Base-by-base conservation (phyloP, 2,113 vertebrate genomes). In the Microcebus griseorufus region DNA sequence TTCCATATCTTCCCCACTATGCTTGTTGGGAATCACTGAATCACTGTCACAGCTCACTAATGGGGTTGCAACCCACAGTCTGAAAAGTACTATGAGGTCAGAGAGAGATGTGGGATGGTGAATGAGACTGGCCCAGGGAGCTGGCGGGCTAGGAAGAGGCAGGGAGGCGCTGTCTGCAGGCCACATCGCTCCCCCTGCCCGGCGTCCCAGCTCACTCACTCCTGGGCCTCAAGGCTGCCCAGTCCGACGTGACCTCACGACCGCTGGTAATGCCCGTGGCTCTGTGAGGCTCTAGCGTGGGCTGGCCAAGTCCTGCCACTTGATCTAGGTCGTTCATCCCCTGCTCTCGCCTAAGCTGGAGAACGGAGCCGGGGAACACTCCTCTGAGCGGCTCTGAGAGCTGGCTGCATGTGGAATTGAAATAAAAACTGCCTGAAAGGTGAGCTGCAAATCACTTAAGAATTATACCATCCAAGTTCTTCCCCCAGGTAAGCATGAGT, bases 401-500 rank as follows among this genome's bases (percentile, higher is more conserved):
- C 2, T 64, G 32, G 48, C 55, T 69, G 91, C 65, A 14, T 4
- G 34, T n/a, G 69, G 48, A 83, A 80, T 0, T 69, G 64, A 88
- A 92, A 83, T 53, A 80, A 96, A 82, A 32, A 14, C 39, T 58
- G 32, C 65, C 80, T 84, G 64, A 86, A 93, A 87, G 80, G 34
- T 4, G 5, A 90, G 45, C 14, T 70, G 64, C 16, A 93, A 86
- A 93, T 86, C 73, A 86, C 55, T 51, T 11, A 90, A 45, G 60
- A 84, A 81, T 89, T 79, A 45, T 7, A 60, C 37, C 55, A 34
- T 80, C 45, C 22, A 73, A 65, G 88, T 85, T 86, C 81, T 79
- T 94, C 51, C n/a, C n/a, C 8, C 34, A 32, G 3, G 48, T 93
- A 85, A 62, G 16, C 32, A 22, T 58, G 48, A 92, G 34, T 39